Conservation (phyloP, 2,888 invertebrate species). For the Acanthosepion lycidas region DNA sequence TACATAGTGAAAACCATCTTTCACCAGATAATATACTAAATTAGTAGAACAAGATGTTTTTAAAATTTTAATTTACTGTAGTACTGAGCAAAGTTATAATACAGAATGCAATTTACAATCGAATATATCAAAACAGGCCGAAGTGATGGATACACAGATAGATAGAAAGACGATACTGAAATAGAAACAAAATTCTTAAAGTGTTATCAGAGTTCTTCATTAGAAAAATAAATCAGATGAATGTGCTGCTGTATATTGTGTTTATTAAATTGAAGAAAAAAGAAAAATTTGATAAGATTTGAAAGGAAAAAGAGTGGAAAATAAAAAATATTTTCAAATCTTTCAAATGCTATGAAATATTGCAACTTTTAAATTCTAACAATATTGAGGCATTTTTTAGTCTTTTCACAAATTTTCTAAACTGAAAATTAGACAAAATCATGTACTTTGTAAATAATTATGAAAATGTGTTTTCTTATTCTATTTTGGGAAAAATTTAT, state of each 20-base stretch:
- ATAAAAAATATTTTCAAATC: background rate
- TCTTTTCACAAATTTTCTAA: too few relatives aligned
- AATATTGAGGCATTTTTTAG: too few relatives aligned
- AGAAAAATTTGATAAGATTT: too few relatives aligned
- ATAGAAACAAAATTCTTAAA: background rate
- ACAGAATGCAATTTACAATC: background rate
- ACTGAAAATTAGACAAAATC: too few relatives aligned
- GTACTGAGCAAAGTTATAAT: background rate
- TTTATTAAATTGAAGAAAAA: too few relatives aligned
- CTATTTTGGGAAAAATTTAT: too few relatives aligned
- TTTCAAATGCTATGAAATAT: background rate
- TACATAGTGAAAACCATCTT: background rate
- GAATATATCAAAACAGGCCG: background rate
- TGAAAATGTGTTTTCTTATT: too few relatives aligned
- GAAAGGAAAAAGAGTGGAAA: background rate
- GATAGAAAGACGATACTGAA: background rate
- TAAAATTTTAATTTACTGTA: background rate
- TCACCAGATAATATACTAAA: background rate
- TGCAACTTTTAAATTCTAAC: too few relatives aligned
- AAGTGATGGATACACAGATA: background rate
- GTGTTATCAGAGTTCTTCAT: background rate
- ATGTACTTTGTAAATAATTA: too few relatives aligned
- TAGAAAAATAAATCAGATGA: too few relatives aligned
- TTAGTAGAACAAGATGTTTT: background rate
- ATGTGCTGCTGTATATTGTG: too few relatives aligned